Evolutionary conservation across 1,140 invertebrate genomes (phyloP).

Genomic region (Orussus abietinus): DNA sequence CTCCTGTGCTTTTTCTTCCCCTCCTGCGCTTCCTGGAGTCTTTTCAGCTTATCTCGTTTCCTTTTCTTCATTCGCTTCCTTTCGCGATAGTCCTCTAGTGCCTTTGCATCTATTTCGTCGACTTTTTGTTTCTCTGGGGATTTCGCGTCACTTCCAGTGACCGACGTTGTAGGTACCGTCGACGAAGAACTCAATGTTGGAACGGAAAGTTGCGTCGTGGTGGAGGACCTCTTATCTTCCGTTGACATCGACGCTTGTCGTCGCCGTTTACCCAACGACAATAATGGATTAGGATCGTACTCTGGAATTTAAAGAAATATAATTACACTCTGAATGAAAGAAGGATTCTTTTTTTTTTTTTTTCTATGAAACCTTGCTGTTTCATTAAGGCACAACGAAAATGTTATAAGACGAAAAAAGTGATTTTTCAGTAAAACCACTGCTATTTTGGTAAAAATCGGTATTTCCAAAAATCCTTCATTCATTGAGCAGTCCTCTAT

Average conservation of each 20-base stretch:
- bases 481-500: no score
- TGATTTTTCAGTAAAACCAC: no score
- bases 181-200: slow-evolving; percentile 21
- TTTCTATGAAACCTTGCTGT: no score
- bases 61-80: slow-evolving; percentile 69
- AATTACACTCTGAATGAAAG: no score
- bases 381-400: no score
- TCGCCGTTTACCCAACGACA: slow-evolving; percentile 70
- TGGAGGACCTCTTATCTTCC: slow-evolving; percentile 53
- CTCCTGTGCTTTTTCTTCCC: slow-evolving; percentile 67
- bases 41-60: slow-evolving; percentile 63
- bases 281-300: slow-evolving; percentile 75
- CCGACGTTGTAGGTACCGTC: slow-evolving; percentile 19
- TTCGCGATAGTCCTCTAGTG: slow-evolving; percentile 56
- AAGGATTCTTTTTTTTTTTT: no score
- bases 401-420: no score
- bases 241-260: slow-evolving; percentile 61
- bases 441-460: no score
- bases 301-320: slow-evolving; percentile 51
- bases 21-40: slow-evolving; percentile 46
- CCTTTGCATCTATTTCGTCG: slow-evolving; percentile 30
- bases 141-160: slow-evolving; percentile 28
- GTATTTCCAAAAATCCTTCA: no score
- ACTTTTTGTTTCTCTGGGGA: slow-evolving; percentile 25
- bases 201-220: slow-evolving; percentile 21